These are phyloP conservation scores for Myotis vivesi DNA, from an alignment of 2,797 vertebrate genomes.

Conservation along the genomic window DNA sequence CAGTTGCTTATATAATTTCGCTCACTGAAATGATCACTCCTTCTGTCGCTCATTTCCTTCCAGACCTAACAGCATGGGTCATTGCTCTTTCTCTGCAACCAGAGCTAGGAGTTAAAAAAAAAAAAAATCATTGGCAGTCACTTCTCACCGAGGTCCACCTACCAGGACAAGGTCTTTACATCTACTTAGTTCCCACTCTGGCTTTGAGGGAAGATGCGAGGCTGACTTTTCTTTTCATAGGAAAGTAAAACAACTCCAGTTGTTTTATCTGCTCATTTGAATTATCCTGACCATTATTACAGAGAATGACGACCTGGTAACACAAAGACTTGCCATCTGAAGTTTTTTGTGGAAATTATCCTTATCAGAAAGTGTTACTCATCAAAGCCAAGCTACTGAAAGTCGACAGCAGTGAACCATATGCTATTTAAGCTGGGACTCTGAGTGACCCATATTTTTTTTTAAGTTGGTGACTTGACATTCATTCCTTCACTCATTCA, in stretches of 20 bases:
- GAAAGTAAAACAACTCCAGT: background rate
- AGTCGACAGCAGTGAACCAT: background rate
- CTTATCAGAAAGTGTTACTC: background rate
- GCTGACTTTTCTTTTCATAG: background rate
- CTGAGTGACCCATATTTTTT: background rate
- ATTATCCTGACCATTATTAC: conserved; percentile 4
- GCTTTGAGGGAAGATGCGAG: background rate
- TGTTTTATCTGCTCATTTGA: background rate
- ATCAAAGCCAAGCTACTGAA: background rate
- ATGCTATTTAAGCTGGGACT: background rate
- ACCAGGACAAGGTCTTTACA: background rate
- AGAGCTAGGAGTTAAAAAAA: background rate
- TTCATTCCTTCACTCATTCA: background rate
- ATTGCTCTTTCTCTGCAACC: background rate
- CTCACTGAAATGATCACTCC: background rate
- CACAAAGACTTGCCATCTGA: background rate
- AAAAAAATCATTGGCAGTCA: background rate
- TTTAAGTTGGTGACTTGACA: background rate
- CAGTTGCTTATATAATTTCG: background rate
- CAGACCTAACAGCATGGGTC: background rate
- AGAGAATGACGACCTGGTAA: background rate
- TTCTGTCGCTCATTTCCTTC: background rate
- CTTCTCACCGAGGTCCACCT: background rate
- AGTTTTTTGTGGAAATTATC: background rate
- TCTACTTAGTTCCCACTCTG: background rate